Evolutionary conservation across 2,113 vertebrate genomes (phyloP).

Genomic region (Mastomys natalensis): DNA sequence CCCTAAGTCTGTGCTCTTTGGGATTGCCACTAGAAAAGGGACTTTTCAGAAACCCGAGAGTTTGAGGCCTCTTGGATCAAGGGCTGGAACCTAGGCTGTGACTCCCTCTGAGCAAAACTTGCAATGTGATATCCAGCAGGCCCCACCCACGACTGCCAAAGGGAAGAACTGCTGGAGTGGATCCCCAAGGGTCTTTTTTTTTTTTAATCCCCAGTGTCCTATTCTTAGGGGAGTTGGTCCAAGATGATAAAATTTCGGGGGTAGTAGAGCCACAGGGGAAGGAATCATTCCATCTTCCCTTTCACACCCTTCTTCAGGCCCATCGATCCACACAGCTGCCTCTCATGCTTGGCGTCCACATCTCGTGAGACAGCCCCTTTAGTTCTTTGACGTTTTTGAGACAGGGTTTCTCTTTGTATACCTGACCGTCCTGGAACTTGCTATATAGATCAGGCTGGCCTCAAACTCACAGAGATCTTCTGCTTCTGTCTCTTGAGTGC

Average conservation of each 20-base stretch:
- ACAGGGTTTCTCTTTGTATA: not conserved
- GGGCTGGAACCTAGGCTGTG: not conserved
- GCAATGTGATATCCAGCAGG: not conserved
- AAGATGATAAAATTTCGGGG: not conserved
- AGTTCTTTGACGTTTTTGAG: not conserved
- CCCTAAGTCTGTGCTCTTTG: not conserved
- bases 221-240: not conserved
- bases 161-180: not conserved
- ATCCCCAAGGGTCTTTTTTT: not conserved
- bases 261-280: not conserved
- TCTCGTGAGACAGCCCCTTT: not conserved
- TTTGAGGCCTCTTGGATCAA: conserved; percentile 9
- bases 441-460: not conserved
- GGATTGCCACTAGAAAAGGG: conserved; percentile 12
- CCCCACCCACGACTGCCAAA: conserved; percentile 17
- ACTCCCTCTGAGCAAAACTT: not conserved
- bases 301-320: not conserved
- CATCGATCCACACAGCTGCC: not conserved
- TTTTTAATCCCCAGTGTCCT: not conserved
- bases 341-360: not conserved
- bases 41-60: conserved; percentile 68
- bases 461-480: not conserved
- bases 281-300: not conserved
- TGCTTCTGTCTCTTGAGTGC: not conserved
- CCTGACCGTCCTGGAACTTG: not conserved